Conservation (phyloP, 2,888 invertebrate genomes). For the Hirudinaria manillensis region DNA sequence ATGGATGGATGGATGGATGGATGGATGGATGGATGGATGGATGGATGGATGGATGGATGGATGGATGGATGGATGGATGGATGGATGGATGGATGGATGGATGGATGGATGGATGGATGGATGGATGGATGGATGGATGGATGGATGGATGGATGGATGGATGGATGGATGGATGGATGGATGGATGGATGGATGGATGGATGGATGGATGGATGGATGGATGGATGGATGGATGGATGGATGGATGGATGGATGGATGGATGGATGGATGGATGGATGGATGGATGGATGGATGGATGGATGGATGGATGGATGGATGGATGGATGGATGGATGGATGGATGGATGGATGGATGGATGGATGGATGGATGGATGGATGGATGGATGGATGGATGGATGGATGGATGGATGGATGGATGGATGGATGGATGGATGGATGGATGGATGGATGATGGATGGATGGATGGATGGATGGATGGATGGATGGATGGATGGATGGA, state of each 20-base stretch:
- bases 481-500: constrained; percentile 11
- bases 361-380: constrained; percentile 11
- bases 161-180: constrained; percentile 12
- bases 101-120: not conserved
- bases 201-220: constrained; percentile 11
- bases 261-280: not conserved
- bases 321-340: constrained; percentile 12
- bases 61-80: not conserved
- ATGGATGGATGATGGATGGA: constrained; percentile 1
- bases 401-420: constrained; percentile 12
- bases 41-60: constrained; percentile 4
- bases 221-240: not conserved
- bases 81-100: constrained; percentile 12
- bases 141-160: not conserved
- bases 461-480: not conserved
- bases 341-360: not conserved
- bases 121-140: constrained; percentile 4
- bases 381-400: not conserved
- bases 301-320: not conserved
- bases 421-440: not conserved
- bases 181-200: not conserved
- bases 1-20: constrained; percentile 12
- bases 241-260: constrained; percentile 12
- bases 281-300: constrained; percentile 10
- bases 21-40: not conserved